These are phyloP conservation scores for Mormyrops boulengeri DNA, from an alignment of 2,797 vertebrate species.

Conservation along the genomic window DNA sequence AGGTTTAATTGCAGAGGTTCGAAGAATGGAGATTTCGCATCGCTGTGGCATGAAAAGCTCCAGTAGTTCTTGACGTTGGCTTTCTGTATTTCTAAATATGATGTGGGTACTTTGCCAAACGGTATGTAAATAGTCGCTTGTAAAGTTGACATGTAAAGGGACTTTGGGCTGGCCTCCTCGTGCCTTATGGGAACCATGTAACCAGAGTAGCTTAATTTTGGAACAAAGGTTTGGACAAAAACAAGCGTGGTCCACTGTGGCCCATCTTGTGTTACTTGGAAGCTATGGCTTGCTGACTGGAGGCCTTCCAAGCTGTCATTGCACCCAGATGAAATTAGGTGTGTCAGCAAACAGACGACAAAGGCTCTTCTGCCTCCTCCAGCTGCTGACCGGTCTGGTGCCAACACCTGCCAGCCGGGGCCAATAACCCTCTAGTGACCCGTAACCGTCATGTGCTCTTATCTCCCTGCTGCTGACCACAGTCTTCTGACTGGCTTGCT, in stretches of 20 bases:
- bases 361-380: not conserved
- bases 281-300: not conserved
- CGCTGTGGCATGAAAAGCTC: not conserved
- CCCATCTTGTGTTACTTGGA: not conserved
- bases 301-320: not conserved
- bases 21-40: not conserved
- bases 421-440: not conserved
- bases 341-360: not conserved
- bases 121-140: not conserved
- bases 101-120: not conserved
- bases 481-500: not conserved
- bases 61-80: not conserved
- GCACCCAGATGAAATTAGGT: slow-evolving; percentile 2
- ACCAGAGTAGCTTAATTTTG: not conserved
- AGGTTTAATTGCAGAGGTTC: not conserved
- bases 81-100: not conserved
- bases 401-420: not conserved
- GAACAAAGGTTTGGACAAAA: not conserved
- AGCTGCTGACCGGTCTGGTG: not conserved
- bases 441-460: not conserved
- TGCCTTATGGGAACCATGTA: not conserved
- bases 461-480: not conserved
- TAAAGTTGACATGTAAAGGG: not conserved
- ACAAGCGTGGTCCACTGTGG: not conserved
- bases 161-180: not conserved